These are phyloP conservation scores for Leptinotarsa undecemlineata DNA, from an alignment of 1,140 invertebrate species.

Conservation along the genomic window DNA sequence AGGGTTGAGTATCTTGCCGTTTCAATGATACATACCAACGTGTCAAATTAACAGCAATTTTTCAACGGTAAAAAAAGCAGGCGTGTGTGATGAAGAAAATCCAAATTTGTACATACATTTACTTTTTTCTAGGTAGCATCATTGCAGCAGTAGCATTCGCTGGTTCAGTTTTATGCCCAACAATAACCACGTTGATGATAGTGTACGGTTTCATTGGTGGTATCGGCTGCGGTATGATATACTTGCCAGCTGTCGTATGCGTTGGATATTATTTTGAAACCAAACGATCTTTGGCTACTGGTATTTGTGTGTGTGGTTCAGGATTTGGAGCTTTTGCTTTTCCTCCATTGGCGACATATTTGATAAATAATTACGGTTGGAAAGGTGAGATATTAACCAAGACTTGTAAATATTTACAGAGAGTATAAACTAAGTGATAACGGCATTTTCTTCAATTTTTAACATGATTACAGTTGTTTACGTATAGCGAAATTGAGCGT, in stretches of 20 bases:
- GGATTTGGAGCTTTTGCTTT: slow-evolving; percentile 93
- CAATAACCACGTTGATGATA: slow-evolving; percentile 87
- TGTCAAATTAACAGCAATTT: too few species aligned
- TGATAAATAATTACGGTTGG: slow-evolving; percentile 84
- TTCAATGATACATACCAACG: neutral
- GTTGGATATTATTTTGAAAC: slow-evolving; percentile 99
- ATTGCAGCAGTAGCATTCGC: slow-evolving; percentile 86
- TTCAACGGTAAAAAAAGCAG: too few species aligned
- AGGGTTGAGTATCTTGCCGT: neutral
- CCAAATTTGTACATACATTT: too few species aligned
- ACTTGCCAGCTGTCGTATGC: slow-evolving; percentile 96
- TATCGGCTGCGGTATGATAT: slow-evolving; percentile 95
- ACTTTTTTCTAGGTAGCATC: slow-evolving; percentile 56
- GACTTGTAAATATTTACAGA: too few species aligned
- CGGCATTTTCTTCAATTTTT: too few species aligned
- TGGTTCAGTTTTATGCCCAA: slow-evolving; percentile 80
- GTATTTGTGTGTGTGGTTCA: slow-evolving; percentile 95
- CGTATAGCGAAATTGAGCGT: too few species aligned
- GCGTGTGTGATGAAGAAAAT: too few species aligned
- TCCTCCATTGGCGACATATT: slow-evolving; percentile 78
- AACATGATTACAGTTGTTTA: too few species aligned
- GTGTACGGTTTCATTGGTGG: slow-evolving; percentile 94
- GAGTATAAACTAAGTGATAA: too few species aligned
- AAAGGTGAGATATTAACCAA: slow-evolving; percentile 62
- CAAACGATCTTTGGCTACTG: slow-evolving; percentile 94